These are phyloP conservation scores for Drosophila buzzatii DNA, from an alignment of 2,888 invertebrate species.

Conservation along the genomic window DNA sequence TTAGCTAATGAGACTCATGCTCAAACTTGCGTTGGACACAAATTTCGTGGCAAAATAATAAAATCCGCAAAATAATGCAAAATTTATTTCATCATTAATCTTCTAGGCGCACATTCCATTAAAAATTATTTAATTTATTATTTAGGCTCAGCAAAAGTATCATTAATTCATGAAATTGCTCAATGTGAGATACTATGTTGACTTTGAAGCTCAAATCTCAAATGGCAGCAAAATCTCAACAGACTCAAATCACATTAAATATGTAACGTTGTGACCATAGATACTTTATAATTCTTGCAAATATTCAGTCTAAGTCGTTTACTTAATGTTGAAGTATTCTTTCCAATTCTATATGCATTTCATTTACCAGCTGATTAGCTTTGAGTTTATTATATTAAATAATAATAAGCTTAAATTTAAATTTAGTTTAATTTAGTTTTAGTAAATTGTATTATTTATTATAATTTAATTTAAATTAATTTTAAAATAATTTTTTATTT, in stretches of 20 bases:
- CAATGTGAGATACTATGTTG: neutral
- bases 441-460: no score
- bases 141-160: constrained; percentile 4
- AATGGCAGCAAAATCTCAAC: neutral
- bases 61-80: neutral
- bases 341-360: neutral
- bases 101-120: neutral
- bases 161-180: constrained; percentile 18
- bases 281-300: constrained; percentile 1
- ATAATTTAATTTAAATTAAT: neutral
- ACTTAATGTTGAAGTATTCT: neutral
- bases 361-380: neutral
- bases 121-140: constrained; percentile 7
- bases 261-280: neutral
- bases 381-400: neutral
- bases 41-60: neutral
- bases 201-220: neutral
- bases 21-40: neutral
- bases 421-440: neutral
- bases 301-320: neutral
- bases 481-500: neutral
- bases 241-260: constrained; percentile 1
- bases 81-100: neutral
- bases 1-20: neutral
- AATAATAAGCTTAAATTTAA: neutral